phyloP scores from a whole-genome alignment of 2,888 invertebrate genomes.

The Rhagium mordax region DNA sequence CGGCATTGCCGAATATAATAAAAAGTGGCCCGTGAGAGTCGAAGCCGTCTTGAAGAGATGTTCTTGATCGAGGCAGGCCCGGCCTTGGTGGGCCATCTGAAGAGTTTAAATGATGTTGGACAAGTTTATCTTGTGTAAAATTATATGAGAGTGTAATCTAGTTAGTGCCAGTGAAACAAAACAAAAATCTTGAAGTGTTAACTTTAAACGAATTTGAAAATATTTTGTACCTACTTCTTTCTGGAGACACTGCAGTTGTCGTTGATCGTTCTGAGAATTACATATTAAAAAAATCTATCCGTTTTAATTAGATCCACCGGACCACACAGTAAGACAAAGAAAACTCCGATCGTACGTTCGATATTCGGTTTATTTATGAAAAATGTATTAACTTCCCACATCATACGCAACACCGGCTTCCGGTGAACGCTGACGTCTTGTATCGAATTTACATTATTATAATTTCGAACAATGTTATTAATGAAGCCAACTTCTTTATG shows the following conservation, averaged over 20 bases:
- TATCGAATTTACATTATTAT: constrained; percentile 40
- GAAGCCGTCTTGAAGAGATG: background rate
- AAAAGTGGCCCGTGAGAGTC: constrained; percentile 20
- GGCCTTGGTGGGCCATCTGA: background rate
- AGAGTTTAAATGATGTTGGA: no score
- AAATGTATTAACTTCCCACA: constrained; percentile 30
- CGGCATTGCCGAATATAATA: constrained; percentile 11
- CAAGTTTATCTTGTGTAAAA: no score
- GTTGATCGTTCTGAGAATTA: no score
- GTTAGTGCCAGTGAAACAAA: no score
- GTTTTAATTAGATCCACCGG: no score
- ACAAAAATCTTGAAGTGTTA: no score
- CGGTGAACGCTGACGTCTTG: constrained; percentile 35
- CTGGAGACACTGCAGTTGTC: no score
- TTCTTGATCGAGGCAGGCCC: background rate
- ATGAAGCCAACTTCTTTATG: constrained; percentile 43
- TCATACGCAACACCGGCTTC: constrained; percentile 33
- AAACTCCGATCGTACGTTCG: background rate
- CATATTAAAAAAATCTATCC: no score
- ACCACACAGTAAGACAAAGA: background rate
- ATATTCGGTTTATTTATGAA: background rate
- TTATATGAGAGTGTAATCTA: no score
- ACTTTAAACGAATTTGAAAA: no score
- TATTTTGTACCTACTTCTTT: no score
- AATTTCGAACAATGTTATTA: constrained; percentile 46